phyloP scores from a whole-genome alignment of 2,797 vertebrate species.

The Hoplostethus atlanticus region DNA sequence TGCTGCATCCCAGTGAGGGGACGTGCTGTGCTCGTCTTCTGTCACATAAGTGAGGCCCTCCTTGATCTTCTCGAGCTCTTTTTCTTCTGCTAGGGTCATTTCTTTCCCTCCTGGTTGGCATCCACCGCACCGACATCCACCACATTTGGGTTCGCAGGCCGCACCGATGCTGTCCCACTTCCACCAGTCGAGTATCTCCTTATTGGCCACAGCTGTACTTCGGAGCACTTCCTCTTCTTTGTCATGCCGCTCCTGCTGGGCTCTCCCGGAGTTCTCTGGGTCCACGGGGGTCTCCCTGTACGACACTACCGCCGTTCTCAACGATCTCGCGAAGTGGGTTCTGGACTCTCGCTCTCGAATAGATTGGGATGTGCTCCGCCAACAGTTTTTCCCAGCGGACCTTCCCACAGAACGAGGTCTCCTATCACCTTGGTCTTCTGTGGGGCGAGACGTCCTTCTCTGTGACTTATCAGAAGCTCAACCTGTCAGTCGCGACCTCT shows the following conservation, averaged over 20 bases:
- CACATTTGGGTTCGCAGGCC: slow-evolving; percentile 22
- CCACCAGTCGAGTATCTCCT: slow-evolving; percentile 31
- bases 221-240: background rate
- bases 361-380: slow-evolving; percentile 36
- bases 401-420: slow-evolving; percentile 39
- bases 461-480: slow-evolving; percentile 20
- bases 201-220: slow-evolving; percentile 12
- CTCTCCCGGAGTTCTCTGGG: background rate
- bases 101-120: slow-evolving; percentile 40
- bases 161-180: slow-evolving; percentile 23
- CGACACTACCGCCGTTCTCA: slow-evolving; percentile 4
- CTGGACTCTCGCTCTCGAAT: slow-evolving; percentile 6
- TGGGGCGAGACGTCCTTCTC: slow-evolving; percentile 25
- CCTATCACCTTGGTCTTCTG: background rate
- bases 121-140: slow-evolving; percentile 15
- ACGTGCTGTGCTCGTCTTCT: slow-evolving; percentile 12
- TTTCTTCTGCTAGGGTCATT: slow-evolving; percentile 42
- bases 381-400: slow-evolving; percentile 8
- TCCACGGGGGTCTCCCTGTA: slow-evolving; percentile 16
- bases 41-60: slow-evolving; percentile 20
- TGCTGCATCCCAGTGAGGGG: slow-evolving; percentile 22
- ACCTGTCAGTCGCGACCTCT: background rate
- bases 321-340: slow-evolving; percentile 13
- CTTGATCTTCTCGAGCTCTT: slow-evolving; percentile 31
- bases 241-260: background rate